A percentile compares a stretch with the other conserved stretches of the same genome.
Conservation (phyloP, 2,888 invertebrate genomes). For the Drosophila nr. fundita region DNA sequence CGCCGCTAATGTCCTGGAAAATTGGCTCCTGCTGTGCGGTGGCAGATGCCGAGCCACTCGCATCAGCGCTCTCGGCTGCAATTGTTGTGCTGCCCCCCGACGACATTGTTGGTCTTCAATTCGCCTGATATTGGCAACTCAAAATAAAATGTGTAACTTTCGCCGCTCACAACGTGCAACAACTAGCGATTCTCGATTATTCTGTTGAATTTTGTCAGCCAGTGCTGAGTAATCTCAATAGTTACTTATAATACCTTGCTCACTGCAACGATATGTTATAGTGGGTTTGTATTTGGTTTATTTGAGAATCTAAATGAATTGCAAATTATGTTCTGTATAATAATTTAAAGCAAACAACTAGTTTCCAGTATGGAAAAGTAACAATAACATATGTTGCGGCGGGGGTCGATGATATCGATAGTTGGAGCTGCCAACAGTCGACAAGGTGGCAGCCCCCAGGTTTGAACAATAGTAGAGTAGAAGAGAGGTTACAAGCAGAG, state of each 20-base stretch:
- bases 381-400: neutral
- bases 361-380: neutral
- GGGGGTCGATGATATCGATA: too few relatives aligned
- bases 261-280: neutral
- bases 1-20: constrained; percentile 87
- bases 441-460: too few relatives aligned
- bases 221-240: constrained; percentile 27
- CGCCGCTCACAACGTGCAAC: constrained; percentile 40
- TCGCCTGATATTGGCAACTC: neutral
- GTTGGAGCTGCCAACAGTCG: too few relatives aligned
- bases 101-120: constrained; percentile 25
- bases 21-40: constrained; percentile 51
- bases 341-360: neutral
- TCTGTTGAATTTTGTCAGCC: neutral
- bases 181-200: constrained; percentile 30
- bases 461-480: too few relatives aligned
- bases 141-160: constrained; percentile 10
- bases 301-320: neutral
- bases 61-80: constrained; percentile 15
- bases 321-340: neutral
- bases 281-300: neutral
- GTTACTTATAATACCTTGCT: neutral
- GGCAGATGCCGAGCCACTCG: neutral
- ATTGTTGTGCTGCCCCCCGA: constrained; percentile 18
- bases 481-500: too few relatives aligned